phyloP scores from a whole-genome alignment of 2,797 vertebrate species.

The Luscinia megarhynchos region DNA sequence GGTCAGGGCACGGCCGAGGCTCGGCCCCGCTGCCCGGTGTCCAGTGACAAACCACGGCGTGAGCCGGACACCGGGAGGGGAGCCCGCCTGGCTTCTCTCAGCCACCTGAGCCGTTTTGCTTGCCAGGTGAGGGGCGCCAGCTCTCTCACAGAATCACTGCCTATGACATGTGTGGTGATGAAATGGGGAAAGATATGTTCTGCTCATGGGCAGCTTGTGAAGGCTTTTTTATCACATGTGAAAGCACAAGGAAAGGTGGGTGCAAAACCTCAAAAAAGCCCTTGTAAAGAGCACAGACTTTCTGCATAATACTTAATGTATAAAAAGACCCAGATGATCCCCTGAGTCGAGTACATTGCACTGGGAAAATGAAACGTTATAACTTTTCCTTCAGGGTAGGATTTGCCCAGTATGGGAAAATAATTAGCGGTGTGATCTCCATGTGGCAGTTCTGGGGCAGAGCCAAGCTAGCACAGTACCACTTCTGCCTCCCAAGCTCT shows the following conservation, averaged over 20 bases:
- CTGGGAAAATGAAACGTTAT: neutral
- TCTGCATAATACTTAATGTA: neutral
- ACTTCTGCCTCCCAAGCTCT: neutral
- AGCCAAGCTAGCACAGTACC: neutral
- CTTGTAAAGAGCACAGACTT: neutral
- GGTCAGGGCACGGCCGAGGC: rapidly evolving
- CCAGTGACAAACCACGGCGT: rapidly evolving
- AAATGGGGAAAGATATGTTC: neutral
- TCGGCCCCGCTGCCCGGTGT: rapidly evolving
- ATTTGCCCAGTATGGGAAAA: neutral
- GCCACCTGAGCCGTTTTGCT: neutral
- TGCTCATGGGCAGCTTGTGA: neutral
- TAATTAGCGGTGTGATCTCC: neutral
- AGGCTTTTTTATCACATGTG: neutral
- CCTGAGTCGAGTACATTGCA: neutral
- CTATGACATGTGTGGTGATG: rapidly evolving
- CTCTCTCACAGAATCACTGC: rapidly evolving
- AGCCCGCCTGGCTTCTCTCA: neutral
- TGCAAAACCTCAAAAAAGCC: neutral
- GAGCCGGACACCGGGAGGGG: neutral
- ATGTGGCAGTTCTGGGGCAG: neutral
- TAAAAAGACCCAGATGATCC: neutral
- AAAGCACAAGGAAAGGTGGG: neutral
- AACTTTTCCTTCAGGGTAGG: neutral
- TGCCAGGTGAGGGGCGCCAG: neutral